Percentiles rank a stretch among this genome's conserved stretches.
phyloP scores from a whole-genome alignment of 2,113 vertebrate species.

The Psophia crepitans region DNA sequence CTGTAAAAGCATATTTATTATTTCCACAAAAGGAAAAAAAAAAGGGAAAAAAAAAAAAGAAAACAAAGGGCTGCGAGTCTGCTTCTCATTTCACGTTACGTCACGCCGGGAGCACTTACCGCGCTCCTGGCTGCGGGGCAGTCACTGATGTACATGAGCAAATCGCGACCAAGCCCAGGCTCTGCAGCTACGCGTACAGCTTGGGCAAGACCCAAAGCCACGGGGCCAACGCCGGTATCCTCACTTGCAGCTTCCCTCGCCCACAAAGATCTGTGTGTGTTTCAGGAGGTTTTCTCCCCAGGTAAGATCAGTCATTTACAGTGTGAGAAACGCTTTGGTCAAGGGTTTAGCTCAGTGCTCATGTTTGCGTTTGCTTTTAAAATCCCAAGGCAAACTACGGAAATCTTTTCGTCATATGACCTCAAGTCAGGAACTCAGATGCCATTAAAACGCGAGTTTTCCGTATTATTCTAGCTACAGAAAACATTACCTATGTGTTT shows the following conservation, averaged over 20 bases:
- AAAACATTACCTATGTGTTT: background rate
- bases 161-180: background rate
- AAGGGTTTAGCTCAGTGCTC: background rate
- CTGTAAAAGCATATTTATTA: background rate
- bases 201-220: background rate
- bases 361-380: background rate
- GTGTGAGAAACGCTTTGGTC: background rate
- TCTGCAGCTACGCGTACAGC: accelerated
- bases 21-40: background rate
- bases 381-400: background rate
- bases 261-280: background rate
- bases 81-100: background rate
- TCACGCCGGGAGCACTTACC: background rate
- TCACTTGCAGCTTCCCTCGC: background rate
- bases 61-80: background rate
- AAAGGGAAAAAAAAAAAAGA: background rate
- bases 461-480: background rate
- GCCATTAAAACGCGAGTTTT: background rate
- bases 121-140: background rate
- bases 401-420: background rate
- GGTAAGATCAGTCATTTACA: background rate
- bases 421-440: background rate
- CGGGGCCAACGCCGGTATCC: background rate
- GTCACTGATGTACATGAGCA: background rate
- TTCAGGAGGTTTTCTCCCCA: background rate